Percentiles rank a stretch among this genome's conserved stretches.
Evolutionary conservation across 2,797 vertebrate genomes (phyloP).

Genomic region (Acipenser transmontanus): DNA sequence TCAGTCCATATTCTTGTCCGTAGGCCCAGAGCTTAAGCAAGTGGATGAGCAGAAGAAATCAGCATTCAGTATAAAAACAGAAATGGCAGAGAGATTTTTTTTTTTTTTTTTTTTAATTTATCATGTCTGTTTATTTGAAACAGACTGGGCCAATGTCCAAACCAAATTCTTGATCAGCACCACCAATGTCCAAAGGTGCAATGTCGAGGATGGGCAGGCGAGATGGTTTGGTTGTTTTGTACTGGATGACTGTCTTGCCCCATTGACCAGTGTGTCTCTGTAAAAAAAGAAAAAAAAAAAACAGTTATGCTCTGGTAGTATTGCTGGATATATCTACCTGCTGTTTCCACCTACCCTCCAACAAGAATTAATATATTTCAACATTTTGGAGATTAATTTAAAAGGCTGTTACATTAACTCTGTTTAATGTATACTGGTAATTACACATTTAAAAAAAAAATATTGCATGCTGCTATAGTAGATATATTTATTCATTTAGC

Average conservation of each 20-base stretch:
- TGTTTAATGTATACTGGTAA: too few species aligned
- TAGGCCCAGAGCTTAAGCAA: constrained; percentile 94
- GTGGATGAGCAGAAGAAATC: constrained; percentile 88
- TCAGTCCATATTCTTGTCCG: constrained; percentile 81
- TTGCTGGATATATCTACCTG: too few species aligned
- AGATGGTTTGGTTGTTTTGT: constrained; percentile 97
- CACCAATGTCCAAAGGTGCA: constrained; percentile 98
- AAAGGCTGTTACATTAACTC: too few species aligned
- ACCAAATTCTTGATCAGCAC: constrained; percentile 89
- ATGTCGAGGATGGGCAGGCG: constrained; percentile 98
- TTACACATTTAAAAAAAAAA: too few species aligned
- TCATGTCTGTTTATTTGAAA: constrained; percentile 99
- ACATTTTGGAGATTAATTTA: too few species aligned
- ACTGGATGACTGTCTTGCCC: constrained; percentile 96
- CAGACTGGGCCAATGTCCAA: constrained; percentile 98
- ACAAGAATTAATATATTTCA: too few species aligned
- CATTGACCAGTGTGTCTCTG: constrained; percentile 94
- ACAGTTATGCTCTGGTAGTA: too few species aligned
- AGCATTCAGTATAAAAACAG: constrained; percentile 88
- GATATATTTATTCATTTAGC: too few species aligned
- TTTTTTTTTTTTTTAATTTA: constrained; percentile 86
- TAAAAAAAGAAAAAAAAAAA: constrained; percentile 25
- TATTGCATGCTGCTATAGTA: too few species aligned
- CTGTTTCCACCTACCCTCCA: too few species aligned
- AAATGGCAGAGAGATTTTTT: constrained; percentile 83